phyloP scores from a whole-genome alignment of 2,113 vertebrate genomes.

The Eudyptes chrysolophus region DNA sequence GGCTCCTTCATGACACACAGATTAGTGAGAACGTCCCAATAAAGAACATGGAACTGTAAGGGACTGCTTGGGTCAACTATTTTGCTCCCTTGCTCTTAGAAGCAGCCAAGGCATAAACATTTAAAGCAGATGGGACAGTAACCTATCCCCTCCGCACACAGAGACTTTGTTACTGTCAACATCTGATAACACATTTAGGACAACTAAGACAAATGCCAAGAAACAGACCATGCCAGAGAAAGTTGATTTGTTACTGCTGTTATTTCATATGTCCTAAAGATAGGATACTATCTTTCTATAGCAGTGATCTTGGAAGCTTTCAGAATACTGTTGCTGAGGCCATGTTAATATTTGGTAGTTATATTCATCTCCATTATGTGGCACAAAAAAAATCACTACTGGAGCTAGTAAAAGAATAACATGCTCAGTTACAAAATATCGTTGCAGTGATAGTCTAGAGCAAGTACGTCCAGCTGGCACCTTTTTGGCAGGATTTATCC shows the following conservation, averaged over 20 bases:
- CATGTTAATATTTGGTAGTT: background rate
- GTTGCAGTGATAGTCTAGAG: background rate
- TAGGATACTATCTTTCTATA: background rate
- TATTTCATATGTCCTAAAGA: background rate
- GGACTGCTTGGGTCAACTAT: background rate
- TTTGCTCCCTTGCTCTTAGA: background rate
- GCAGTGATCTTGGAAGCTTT: background rate
- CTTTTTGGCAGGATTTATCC: background rate
- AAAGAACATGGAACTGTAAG: background rate
- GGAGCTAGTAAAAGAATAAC: background rate
- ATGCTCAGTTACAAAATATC: background rate
- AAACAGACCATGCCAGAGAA: background rate
- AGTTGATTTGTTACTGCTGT: background rate
- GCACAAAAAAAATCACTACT: background rate
- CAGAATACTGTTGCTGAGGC: background rate
- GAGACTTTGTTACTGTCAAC: background rate
- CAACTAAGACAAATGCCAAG: background rate
- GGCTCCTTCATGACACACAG: background rate
- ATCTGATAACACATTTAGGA: background rate
- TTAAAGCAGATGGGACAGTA: background rate
- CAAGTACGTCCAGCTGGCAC: background rate
- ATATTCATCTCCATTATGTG: background rate
- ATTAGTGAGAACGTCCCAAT: background rate
- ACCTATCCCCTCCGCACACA: background rate
- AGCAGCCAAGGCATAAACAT: background rate